A percentile compares a stretch with the other conserved stretches of the same genome.
Evolutionary conservation across 2,113 vertebrate genomes (phyloP).

Genomic region (Microcebus murinus): DNA sequence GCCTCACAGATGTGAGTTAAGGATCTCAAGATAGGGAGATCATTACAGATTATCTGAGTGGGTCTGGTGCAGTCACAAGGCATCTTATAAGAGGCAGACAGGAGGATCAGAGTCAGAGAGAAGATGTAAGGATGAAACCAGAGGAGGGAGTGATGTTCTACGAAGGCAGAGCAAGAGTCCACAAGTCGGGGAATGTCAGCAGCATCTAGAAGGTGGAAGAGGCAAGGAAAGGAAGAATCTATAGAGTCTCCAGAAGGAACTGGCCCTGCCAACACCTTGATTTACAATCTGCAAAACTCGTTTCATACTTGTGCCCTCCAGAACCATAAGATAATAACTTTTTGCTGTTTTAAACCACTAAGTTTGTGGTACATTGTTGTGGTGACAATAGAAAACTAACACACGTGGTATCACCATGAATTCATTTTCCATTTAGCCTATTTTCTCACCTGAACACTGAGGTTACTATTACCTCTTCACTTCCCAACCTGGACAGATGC

Average conservation of each 20-base stretch:
- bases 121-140: background rate
- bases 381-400: background rate
- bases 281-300: background rate
- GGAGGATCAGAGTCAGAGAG: background rate
- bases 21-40: background rate
- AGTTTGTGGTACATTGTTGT: background rate
- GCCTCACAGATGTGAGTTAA: background rate
- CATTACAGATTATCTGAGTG: background rate
- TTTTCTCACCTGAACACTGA: background rate
- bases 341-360: background rate
- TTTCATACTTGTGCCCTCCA: background rate
- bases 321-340: background rate
- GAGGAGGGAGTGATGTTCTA: background rate
- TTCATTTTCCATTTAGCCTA: background rate
- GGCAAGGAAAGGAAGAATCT: background rate
- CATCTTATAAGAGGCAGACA: background rate
- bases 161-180: background rate
- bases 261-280: background rate
- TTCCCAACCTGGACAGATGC: background rate
- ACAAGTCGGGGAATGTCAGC: background rate
- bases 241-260: background rate
- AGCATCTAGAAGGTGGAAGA: background rate
- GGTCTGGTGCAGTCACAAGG: background rate
- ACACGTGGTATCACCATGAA: background rate
- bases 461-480: background rate